Evolutionary conservation across 2,797 vertebrate species (phyloP), one percentile per base, ranked within the genome.

Genomic region (Ceryle rudis): DNA sequence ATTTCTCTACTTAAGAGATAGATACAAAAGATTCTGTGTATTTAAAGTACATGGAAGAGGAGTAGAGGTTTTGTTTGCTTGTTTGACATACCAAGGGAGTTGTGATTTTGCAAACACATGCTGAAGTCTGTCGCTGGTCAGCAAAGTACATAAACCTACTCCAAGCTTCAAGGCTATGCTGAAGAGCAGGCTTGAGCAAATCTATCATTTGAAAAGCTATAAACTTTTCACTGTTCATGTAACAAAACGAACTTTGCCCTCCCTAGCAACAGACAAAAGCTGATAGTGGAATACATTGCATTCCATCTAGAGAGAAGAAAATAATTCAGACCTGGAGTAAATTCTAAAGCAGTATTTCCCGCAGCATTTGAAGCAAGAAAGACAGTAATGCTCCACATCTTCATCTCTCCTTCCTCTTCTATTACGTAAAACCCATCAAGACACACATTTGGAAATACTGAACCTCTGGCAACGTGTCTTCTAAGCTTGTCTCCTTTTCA

Each of bases 31-130:
- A 31, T 29, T 3, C 44, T 18, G 0, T 9, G 8, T 5, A 12
- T 42, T 65, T 29, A 12, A 65, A 86, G 8, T 1, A 9, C 0
- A 7, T 2, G 31, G 31, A 31, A 54, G 11, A 13, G 1, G 8
- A 65, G 51, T 1, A 26, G 62, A 54, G 58, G 16, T 5, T 54
- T 18, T 39, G 22, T 55, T 85, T 44, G 18, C 29, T 64, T 46
- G 25, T 28, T 39, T 39, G 23, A 26, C 22, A 12, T 13, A 7
- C 57, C n/a, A 46, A 17, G 14, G 42, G 72, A 60, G 39, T 2
- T 60, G n/a, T 47, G 67, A 64, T 73, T 95, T 86, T 51, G 39
- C 51, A 90, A 69, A 46, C 46, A 26, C 23, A 10, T 11, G 7
- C 10, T 58, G 80, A 47, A 54, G 10, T 29, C 37, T 31, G 29